A percentile compares a stretch with the other conserved stretches of the same genome.
These are phyloP conservation scores for Sesamia nonagrioides DNA, from an alignment of 1,140 invertebrate genomes.

Conservation along the genomic window DNA sequence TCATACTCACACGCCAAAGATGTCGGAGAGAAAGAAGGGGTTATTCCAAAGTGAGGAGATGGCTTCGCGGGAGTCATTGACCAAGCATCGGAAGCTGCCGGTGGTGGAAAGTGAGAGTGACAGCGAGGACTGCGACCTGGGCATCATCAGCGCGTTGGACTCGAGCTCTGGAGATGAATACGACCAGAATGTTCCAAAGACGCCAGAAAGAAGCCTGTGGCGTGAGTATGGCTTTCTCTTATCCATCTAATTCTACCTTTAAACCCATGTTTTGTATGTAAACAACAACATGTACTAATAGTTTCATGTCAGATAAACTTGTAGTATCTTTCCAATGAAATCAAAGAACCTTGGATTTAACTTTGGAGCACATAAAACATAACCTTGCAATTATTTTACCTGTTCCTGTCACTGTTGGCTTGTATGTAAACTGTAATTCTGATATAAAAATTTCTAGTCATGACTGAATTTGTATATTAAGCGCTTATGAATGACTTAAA, in stretches of 20 bases:
- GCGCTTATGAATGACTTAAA: neutral
- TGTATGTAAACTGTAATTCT: slow-evolving; percentile 7
- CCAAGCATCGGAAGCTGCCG: slow-evolving; percentile 74
- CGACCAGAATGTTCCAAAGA: slow-evolving; percentile 74
- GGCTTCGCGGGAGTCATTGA: slow-evolving; percentile 70
- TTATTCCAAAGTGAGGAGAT: slow-evolving; percentile 75
- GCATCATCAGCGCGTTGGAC: slow-evolving; percentile 82
- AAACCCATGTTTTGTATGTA: neutral
- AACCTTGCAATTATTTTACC: slow-evolving; percentile 35
- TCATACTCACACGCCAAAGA: slow-evolving; percentile 81
- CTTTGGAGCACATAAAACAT: neutral
- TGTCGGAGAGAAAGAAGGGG: slow-evolving; percentile 84
- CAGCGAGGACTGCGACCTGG: slow-evolving; percentile 81
- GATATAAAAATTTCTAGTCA: neutral
- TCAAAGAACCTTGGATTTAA: neutral
- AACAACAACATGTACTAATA: neutral
- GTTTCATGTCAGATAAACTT: neutral
- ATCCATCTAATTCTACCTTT: neutral
- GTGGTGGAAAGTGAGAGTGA: slow-evolving; percentile 83
- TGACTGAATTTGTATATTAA: neutral
- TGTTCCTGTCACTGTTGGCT: slow-evolving; percentile 6
- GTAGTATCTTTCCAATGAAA: neutral
- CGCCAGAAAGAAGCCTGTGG: slow-evolving; percentile 74
- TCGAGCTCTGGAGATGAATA: slow-evolving; percentile 81
- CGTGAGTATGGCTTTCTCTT: slow-evolving; percentile 70